Evolutionary conservation across 2,888 invertebrate genomes (phyloP).

Genomic region (Zygothrica quintamaculata): DNA sequence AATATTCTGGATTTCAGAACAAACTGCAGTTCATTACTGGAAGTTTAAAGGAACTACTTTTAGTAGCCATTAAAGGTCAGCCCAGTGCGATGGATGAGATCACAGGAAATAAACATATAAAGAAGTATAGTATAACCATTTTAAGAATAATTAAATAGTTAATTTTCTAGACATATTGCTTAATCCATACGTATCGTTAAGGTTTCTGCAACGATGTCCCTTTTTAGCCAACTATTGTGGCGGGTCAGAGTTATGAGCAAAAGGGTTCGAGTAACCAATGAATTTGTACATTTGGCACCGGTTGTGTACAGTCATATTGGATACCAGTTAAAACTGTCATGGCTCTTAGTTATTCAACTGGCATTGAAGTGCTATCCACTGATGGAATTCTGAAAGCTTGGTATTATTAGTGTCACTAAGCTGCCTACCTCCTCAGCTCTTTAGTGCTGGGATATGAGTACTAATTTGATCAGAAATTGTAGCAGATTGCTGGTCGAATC

Average conservation of each 20-base stretch:
- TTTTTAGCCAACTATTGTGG: slow-evolving; percentile 51
- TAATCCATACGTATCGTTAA: slow-evolving; percentile 33
- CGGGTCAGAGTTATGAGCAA: slow-evolving; percentile 21
- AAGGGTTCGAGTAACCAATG: slow-evolving; percentile 42
- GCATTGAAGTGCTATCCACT: no score
- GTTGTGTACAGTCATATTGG: slow-evolving; percentile 41
- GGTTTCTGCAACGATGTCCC: slow-evolving; percentile 53
- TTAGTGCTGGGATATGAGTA: slow-evolving; percentile 51
- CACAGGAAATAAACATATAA: no score
- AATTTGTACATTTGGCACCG: slow-evolving; percentile 38
- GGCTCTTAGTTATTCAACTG: slow-evolving; percentile 48
- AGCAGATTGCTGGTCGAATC: slow-evolving; percentile 45
- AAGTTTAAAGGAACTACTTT: no score
- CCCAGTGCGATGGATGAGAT: no score
- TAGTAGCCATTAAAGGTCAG: no score
- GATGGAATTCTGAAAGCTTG: no score
- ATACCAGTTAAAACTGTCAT: slow-evolving; percentile 38
- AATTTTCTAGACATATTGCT: slow-evolving; percentile 35
- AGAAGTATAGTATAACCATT: slow-evolving; percentile 47
- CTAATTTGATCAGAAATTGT: slow-evolving; percentile 48
- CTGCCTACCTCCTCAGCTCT: no score
- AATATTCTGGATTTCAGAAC: no score
- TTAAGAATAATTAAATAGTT: slow-evolving; percentile 48
- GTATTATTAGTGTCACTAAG: no score
- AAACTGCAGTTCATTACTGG: no score